Evolutionary conservation across 37 sponge, comb jelly and placozoan species (phyloP).

Genomic region (Spongilla lacustris): DNA sequence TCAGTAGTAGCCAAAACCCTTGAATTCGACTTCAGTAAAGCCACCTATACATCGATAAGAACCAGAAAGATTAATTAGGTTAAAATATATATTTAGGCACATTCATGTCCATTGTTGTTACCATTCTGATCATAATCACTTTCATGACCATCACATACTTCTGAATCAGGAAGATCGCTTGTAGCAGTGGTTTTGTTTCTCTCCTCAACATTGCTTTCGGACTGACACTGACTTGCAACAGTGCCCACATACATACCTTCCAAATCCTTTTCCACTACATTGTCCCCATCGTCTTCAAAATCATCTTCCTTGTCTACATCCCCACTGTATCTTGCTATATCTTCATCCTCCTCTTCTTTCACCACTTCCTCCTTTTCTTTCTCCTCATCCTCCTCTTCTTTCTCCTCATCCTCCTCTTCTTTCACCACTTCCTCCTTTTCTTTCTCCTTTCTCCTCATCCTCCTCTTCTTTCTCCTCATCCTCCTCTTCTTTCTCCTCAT

Average conservation of each 20-base stretch:
- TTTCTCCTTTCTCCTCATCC: neutral
- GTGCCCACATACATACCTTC: neutral
- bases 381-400: neutral
- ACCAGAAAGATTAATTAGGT: neutral
- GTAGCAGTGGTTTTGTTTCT: neutral
- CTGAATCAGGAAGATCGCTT: neutral
- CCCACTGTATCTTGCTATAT: neutral
- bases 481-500: constrained; percentile 12
- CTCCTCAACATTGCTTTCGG: neutral
- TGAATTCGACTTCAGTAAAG: neutral
- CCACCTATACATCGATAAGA: neutral
- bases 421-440: neutral
- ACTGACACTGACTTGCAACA: neutral
- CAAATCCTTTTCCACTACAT: neutral
- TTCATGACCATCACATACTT: neutral
- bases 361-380: neutral
- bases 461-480: neutral
- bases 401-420: neutral
- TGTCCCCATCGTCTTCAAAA: neutral
- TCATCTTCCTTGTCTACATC: neutral
- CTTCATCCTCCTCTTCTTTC: neutral
- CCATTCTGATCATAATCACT: neutral
- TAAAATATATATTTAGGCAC: neutral
- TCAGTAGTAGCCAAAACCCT: neutral
- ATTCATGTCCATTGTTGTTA: neutral